Evolutionary conservation across 2,888 invertebrate genomes (phyloP), one percentile per base, ranked within the genome.

Genomic region (Drosophila leonis): DNA sequence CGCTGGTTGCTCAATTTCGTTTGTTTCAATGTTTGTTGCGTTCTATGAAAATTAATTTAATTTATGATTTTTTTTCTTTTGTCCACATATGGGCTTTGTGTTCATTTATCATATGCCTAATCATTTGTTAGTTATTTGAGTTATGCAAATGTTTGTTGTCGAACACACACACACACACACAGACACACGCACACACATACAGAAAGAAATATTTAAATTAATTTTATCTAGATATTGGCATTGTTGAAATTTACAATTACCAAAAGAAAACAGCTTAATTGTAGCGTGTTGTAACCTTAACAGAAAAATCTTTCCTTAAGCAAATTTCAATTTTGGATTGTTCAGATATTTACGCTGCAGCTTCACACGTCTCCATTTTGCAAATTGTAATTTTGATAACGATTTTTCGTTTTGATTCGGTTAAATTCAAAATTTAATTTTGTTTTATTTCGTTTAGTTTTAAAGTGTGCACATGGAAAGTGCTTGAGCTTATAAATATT

Each of bases 11-110:
- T 44, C 72, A 65, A 55, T 31, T 31, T 63, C 59, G 37, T 60
- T 67, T 71, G 66, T 80, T 82, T 88, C 52, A 80, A 72, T 83
- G 89, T 83, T 83, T 80, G 83, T 88, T 84, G 83, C 78, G 89
- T 83, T 83, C 78, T 42, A 61, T 60, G 62, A 51, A 69, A 59
- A 54, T 62, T 69, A 52, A 52, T 72, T 77, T 60, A 41, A 46
- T 42, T 37, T 48, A 18, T 24, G 42, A 13, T 41, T 52, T 20
- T 35, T 52, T 51, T 46, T 63, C 6, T 62, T 74, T 49, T 54
- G 27, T 27, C 59, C 62, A 29, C 4, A 51, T 39, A 65, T 65
- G 65, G 78, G 64, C 71, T 63, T 67, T 80, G 78, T 83, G 83
- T 83, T 83, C 66, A 78, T 67, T 78, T 83, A 72, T 68, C 70